These are phyloP conservation scores for Carcharodon carcharias DNA, from an alignment of 2,797 vertebrate genomes.

Conservation along the genomic window DNA sequence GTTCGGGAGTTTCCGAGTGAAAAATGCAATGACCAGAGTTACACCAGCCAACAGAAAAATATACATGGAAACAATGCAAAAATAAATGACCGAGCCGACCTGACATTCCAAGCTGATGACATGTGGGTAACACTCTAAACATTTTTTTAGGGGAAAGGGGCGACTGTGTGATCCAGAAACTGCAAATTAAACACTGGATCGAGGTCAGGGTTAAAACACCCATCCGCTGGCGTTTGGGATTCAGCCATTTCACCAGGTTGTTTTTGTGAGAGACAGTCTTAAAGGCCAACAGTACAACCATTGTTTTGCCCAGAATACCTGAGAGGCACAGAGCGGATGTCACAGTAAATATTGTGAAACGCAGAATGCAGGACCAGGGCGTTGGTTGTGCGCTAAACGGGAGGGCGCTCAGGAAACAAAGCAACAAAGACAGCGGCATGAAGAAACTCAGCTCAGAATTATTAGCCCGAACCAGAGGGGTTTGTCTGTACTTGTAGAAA, in stretches of 20 bases:
- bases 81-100: not conserved
- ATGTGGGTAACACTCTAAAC: not conserved
- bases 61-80: not conserved
- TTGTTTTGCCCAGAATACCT: slow-evolving; percentile 65
- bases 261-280: slow-evolving; percentile 55
- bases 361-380: slow-evolving; percentile 64
- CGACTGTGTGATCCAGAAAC: not conserved
- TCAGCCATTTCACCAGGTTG: slow-evolving; percentile 59
- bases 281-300: slow-evolving; percentile 68
- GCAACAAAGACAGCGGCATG: slow-evolving; percentile 62
- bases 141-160: slow-evolving; percentile 5
- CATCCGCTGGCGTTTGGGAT: slow-evolving; percentile 28
- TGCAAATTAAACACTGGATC: not conserved
- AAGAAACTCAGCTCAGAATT: slow-evolving; percentile 69
- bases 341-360: slow-evolving; percentile 63
- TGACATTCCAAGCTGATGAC: slow-evolving; percentile 20
- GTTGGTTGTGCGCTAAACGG: slow-evolving; percentile 64
- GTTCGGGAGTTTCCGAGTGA: slow-evolving; percentile 13
- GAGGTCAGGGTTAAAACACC: not conserved
- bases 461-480: slow-evolving; percentile 63
- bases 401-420: slow-evolving; percentile 67
- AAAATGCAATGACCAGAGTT: not conserved
- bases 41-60: not conserved
- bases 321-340: slow-evolving; percentile 66
- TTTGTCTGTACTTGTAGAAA: slow-evolving; percentile 54